Evolutionary conservation across 1,140 invertebrate genomes (phyloP).

Genomic region (Brachionus paranguensis): DNA sequence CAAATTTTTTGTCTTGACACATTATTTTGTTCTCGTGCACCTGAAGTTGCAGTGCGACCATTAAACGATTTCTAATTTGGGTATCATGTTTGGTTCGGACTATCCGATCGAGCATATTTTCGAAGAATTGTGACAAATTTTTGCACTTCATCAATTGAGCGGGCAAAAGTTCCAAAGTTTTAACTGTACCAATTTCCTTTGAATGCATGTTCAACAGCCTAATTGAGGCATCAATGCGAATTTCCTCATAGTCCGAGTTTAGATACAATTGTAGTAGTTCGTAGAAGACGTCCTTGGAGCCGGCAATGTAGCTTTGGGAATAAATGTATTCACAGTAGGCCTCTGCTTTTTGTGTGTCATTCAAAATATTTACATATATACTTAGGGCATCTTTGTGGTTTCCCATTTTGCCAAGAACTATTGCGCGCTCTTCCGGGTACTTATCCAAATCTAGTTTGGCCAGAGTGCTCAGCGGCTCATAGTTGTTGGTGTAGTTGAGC

Average conservation of each 20-base stretch:
- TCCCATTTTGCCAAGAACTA: conserved; percentile 79
- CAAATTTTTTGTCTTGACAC: conserved; percentile 71
- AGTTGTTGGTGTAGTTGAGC: conserved; percentile 24
- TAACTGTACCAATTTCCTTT: conserved; percentile 40
- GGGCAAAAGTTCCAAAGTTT: conserved; percentile 43
- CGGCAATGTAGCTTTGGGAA: conserved; percentile 3
- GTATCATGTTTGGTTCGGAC: conserved; percentile 38
- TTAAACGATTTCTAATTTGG: conserved; percentile 16
- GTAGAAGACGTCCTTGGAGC: conserved; percentile 2
- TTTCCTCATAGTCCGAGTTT: not conserved
- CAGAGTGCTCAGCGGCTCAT: conserved; percentile 19
- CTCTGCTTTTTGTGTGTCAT: conserved; percentile 73
- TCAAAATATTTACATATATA: conserved; percentile 77
- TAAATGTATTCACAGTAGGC: conserved; percentile 42
- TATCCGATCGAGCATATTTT: conserved; percentile 41
- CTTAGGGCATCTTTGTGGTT: conserved; percentile 80
- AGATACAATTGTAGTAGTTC: conserved; percentile 28
- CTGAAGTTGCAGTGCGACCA: conserved; percentile 42
- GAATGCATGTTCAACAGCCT: conserved; percentile 16
- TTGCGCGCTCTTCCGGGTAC: conserved; percentile 76
- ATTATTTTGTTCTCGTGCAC: conserved; percentile 68
- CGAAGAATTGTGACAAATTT: conserved; percentile 42
- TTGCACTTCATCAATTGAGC: conserved; percentile 42
- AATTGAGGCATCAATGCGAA: conserved; percentile 33
- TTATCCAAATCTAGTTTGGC: conserved; percentile 30